Evolutionary conservation across 2,113 vertebrate species (phyloP).

Genomic region (Ivindomyrus marchei): DNA sequence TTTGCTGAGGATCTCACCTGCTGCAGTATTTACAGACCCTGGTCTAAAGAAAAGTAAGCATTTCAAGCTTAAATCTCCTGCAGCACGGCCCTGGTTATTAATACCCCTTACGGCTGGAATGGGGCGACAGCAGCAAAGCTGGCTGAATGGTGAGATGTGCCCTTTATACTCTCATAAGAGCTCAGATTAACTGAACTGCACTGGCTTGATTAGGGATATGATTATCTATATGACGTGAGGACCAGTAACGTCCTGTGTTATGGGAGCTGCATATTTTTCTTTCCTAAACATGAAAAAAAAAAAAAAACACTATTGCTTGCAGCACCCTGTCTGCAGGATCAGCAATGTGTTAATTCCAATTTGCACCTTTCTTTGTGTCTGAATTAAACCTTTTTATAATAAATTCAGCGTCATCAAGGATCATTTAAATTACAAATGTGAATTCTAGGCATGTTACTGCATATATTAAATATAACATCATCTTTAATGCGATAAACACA

Average conservation of each 20-base stretch:
- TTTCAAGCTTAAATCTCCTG: neutral
- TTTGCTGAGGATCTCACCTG: neutral
- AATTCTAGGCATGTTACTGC: neutral
- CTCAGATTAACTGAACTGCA: neutral
- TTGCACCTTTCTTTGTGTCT: neutral
- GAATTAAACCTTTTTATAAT: neutral
- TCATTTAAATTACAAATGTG: neutral
- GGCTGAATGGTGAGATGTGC: neutral
- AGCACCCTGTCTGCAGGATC: neutral
- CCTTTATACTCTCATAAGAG: neutral
- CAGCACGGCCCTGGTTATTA: neutral
- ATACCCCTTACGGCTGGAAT: neutral
- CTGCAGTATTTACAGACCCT: neutral
- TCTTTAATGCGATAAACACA: neutral
- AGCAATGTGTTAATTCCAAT: neutral
- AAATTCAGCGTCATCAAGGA: neutral
- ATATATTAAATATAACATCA: neutral
- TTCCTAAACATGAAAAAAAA: neutral
- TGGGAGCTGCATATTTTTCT: conserved; percentile 28
- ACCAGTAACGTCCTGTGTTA: conserved; percentile 36
- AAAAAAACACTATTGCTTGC: neutral
- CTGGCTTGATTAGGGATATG: neutral
- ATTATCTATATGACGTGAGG: conserved; percentile 21
- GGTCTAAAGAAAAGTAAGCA: neutral
- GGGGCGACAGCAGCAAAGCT: neutral